Conservation (phyloP, 1,140 invertebrate species). For the Drosophila hydei region DNA sequence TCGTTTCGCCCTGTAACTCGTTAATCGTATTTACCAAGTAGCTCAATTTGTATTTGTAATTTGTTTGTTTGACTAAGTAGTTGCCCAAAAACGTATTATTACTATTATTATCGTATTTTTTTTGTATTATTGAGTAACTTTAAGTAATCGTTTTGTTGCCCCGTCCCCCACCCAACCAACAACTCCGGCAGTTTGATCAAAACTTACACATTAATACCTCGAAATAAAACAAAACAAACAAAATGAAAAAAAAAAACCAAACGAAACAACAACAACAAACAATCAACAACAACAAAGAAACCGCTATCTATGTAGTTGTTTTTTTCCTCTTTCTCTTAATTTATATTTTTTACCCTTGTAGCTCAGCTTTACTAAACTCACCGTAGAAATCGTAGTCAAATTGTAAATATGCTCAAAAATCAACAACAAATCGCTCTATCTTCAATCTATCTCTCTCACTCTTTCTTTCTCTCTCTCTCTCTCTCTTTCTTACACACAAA, state of each 20-base stretch:
- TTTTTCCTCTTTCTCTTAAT: conserved; percentile 38
- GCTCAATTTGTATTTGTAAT: conserved; percentile 45
- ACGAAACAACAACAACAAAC: conserved; percentile 37
- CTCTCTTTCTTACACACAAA: conserved; percentile 19
- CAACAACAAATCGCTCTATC: conserved; percentile 58
- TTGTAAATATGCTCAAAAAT: conserved; percentile 73
- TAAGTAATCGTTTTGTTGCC: conserved; percentile 19
- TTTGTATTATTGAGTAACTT: conserved; percentile 25
- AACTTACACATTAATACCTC: conserved; percentile 55
- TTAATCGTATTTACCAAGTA: conserved; percentile 37
- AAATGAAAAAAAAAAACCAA: conserved; percentile 25
- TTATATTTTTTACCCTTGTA: conserved; percentile 50
- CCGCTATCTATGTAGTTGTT: conserved; percentile 38
- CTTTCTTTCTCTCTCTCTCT: conserved; percentile 37
- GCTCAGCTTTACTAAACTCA: conserved; percentile 80
- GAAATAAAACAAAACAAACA: conserved; percentile 25
- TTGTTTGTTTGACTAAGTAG: conserved; percentile 50
- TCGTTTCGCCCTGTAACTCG: conserved; percentile 33
- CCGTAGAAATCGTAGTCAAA: conserved; percentile 75
- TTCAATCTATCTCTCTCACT: conserved; percentile 51
- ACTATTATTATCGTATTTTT: conserved; percentile 13
- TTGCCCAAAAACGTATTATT: conserved; percentile 8
- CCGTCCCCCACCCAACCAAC: conserved; percentile 13
- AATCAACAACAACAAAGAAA: conserved; percentile 32
- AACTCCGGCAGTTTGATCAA: conserved; percentile 26